Percentiles rank a stretch among this genome's conserved stretches.
phyloP scores from a whole-genome alignment of 2,113 vertebrate species.

The Paracanthobrama guichenoti region DNA sequence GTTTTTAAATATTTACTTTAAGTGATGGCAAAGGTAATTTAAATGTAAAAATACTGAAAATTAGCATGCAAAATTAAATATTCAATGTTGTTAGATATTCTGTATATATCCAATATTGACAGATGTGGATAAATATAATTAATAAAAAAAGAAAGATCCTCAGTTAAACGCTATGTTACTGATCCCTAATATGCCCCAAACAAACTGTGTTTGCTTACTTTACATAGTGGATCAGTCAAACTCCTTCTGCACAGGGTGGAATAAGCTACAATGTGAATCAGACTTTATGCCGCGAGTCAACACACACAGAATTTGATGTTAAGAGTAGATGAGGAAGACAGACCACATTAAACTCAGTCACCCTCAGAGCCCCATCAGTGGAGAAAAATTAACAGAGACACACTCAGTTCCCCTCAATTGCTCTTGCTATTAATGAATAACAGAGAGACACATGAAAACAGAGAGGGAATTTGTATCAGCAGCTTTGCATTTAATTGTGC shows the following conservation, averaged over 20 bases:
- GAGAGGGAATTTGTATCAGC: background rate
- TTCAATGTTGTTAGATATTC: too few relatives aligned
- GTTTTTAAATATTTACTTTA: too few relatives aligned
- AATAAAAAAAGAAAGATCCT: too few relatives aligned
- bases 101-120: too few relatives aligned
- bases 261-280: background rate
- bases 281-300: background rate
- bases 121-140: too few relatives aligned
- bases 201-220: background rate
- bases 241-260: background rate
- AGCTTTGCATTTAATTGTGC: conserved; percentile 1
- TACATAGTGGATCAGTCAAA: background rate
- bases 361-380: background rate
- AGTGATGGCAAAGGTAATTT: too few relatives aligned
- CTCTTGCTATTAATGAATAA: background rate
- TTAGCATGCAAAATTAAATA: too few relatives aligned
- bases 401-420: background rate
- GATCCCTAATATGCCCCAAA: background rate
- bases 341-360: background rate
- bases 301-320: background rate
- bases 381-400: conserved; percentile 7
- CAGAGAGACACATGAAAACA: background rate
- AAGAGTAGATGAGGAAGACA: background rate
- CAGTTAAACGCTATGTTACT: too few relatives aligned
- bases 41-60: too few relatives aligned